phyloP scores from a whole-genome alignment of 2,888 invertebrate species.

The Teleiodes luculella region DNA sequence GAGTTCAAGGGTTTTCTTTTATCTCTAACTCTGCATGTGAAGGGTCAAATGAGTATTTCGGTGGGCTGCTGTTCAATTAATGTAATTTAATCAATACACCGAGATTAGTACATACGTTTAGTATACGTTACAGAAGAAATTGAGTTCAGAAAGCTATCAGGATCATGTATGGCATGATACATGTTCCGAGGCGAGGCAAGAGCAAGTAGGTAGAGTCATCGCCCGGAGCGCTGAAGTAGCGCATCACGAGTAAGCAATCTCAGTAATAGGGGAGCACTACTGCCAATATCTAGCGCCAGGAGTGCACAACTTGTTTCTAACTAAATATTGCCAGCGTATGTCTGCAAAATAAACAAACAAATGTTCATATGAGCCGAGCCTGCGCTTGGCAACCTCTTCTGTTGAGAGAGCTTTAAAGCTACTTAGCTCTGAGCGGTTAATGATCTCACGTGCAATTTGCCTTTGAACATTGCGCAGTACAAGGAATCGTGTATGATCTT shows the following conservation, averaged over 20 bases:
- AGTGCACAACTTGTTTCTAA: conserved; percentile 24
- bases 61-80: conserved; percentile 7
- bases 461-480: conserved; percentile 18
- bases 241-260: conserved; percentile 31
- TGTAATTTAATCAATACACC: conserved; percentile 17
- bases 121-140: background rate
- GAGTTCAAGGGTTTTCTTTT: conserved; percentile 26
- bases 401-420: conserved; percentile 19
- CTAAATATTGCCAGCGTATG: conserved; percentile 30
- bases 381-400: conserved; percentile 20
- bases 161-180: conserved; percentile 9
- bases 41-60: conserved; percentile 2
- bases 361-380: conserved; percentile 23
- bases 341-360: conserved; percentile 29
- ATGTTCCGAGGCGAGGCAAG: background rate
- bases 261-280: conserved; percentile 35
- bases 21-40: background rate
- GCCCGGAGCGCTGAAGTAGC: conserved; percentile 23
- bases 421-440: conserved; percentile 20
- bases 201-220: conserved; percentile 12
- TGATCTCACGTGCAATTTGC: conserved; percentile 24
- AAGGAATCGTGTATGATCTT: conserved; percentile 19
- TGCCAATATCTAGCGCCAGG: conserved; percentile 34
- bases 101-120: conserved; percentile 10
- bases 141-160: conserved; percentile 9